Base-by-base conservation (phyloP, 1,140 invertebrate genomes). In the Hyles euphorbiae region DNA sequence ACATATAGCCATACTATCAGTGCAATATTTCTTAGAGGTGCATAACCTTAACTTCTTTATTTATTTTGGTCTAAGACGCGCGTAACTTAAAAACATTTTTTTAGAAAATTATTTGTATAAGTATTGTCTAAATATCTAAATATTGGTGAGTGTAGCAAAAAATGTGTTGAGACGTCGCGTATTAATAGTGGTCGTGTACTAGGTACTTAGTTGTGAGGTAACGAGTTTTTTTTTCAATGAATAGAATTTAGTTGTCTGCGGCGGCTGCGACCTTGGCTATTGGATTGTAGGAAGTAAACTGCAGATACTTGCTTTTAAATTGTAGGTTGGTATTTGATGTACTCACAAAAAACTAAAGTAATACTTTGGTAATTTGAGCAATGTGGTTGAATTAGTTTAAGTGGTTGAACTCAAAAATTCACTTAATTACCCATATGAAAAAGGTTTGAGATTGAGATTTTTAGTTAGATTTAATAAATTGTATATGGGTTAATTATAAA, bases 231-330 rank as follows among this genome's bases (percentile, higher is more conserved):
- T 83, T 79, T 72, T 78, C 51, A 78, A 68, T 80, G 81, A 84
- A 87, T 86, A 85, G 76, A 78, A 76, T 80, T 78, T 32, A 83
- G 80, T 80, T 81, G 86, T 88, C 77, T 78, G 86, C 74, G 72
- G 72, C 75, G 71, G 69, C 44, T 57, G 66, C 83, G 86, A 86
- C 86, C 86, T 88, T 88, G 86, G 80, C 70, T 86, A 86, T 87
- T 88, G 81, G 81, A 88, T 88, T 88, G 86, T 87, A 88, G 86
- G 86, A 88, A 88, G 83, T 88, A 81, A 88, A 84, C 67, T 82
- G 77, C 83, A 83, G 75, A 81, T 86, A 87, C 83, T 83, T 86
- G 81, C 81, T 81, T 85, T 83, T 82, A 88, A 87, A 88, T 86
- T 88, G 86, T 87, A 82, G 83, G 77, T 87, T 81, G 82, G 77